Evolutionary conservation across 1,140 invertebrate species (phyloP).

Genomic region (Heterodera schachtii): DNA sequence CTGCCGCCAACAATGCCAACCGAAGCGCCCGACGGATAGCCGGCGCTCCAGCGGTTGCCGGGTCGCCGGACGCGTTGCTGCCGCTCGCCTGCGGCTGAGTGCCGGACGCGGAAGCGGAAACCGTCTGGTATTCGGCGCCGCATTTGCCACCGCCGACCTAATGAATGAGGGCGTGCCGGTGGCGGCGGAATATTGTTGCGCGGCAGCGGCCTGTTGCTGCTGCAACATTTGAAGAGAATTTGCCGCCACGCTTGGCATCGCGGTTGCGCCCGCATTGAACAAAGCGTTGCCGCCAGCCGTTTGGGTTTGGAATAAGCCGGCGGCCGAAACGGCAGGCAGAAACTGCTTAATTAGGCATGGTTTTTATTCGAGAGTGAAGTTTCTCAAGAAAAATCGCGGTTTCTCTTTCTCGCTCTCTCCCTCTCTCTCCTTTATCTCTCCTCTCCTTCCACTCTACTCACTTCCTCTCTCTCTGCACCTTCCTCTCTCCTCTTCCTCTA

Average conservation of each 20-base stretch:
- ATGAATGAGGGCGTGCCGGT: constrained; percentile 79
- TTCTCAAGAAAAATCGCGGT: too few species aligned
- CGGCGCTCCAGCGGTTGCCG: not conserved
- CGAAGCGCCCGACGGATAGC: not conserved
- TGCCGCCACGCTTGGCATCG: constrained; percentile 58
- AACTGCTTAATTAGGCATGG: not conserved
- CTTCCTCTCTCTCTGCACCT: too few species aligned
- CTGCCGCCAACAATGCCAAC: not conserved
- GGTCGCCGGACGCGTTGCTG: not conserved
- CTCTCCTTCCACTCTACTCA: too few species aligned
- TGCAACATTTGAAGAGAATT: constrained; percentile 75
- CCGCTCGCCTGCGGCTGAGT: not conserved
- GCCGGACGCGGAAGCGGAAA: not conserved
- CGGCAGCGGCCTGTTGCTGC: constrained; percentile 79
- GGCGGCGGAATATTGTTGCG: constrained; percentile 68
- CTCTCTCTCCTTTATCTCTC: too few species aligned
- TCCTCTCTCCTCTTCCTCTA: too few species aligned
- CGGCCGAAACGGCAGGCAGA: not conserved
- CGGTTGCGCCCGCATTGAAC: constrained; percentile 72
- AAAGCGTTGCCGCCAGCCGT: constrained; percentile 60
- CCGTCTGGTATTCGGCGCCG: not conserved
- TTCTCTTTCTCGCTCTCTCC: too few species aligned
- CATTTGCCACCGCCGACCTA: constrained; percentile 84
- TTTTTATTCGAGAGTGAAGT: not conserved
- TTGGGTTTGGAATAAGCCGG: not conserved